Base-by-base conservation (phyloP, 35 echinoderm and acorn worm genomes). In the Eucidaris tribuloides region DNA sequence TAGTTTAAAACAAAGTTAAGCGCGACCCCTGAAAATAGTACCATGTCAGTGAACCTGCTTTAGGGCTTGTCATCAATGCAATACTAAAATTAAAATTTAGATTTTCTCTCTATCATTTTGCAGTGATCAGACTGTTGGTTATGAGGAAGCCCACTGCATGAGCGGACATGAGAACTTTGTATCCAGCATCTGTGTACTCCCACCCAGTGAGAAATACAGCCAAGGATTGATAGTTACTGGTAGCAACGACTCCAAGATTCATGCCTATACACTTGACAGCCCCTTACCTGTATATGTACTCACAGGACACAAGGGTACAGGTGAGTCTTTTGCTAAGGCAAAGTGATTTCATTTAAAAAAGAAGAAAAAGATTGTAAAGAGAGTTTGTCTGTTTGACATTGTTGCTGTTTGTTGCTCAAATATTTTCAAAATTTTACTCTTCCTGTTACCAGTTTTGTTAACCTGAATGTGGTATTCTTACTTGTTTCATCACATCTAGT, bases 131-230 rank as follows among this genome's bases (percentile, higher is more conserved):
- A 87, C 79, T 5, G 71, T 52, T 42, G 58, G 74, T 27, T 99
- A 74, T 57, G 42, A 84, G 27, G 90, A 99, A 63, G 76, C 77
- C 6, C 87, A 89, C 27, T 87, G 90, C 45, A 86, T 99, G 96
- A 89, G 87, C 31, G 96, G 96, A 13, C 96, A 99, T 81, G 52
- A 83, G 24, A 93, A 93, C 50, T 99, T 99, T 63, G 79, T 99
- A 27, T 86, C 91, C n/a, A 87, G 81, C 11, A 43, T 93, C 4
- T 93, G 91, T 71, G 86, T 89, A 3, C 28, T 99, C 76, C 96
- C 96, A 2, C 90, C 96, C 6, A 93, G 45, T 87, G 96, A 99
- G 42, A 87, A 90, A 0, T 93, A 93, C 50, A 64, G 86, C 35
- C 76, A 93, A 11, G 96, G 96, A 25, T 80, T 99, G 5, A 89